Evolutionary conservation across 37 sponge, comb jelly and placozoan species (phyloP).

Genomic region (Axinella damicornis): DNA sequence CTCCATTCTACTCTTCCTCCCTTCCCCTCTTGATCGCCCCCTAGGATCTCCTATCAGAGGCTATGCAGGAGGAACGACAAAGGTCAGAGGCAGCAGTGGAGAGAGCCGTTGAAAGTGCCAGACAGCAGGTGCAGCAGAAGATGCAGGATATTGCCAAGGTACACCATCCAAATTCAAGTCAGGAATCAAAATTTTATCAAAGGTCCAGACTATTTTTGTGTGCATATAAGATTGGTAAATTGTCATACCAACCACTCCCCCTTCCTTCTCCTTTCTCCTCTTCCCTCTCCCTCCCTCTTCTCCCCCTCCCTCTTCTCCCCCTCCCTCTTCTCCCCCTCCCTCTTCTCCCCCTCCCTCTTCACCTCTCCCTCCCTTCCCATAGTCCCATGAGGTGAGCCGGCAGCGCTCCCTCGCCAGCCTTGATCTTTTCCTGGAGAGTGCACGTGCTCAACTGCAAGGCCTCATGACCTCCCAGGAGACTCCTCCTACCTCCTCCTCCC

Average conservation of each 20-base stretch:
- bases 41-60: conserved; percentile 62
- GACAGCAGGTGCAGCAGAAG: conserved; percentile 45
- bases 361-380: neutral
- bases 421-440: conserved; percentile 83
- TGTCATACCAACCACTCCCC: no score
- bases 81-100: conserved; percentile 64
- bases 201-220: no score
- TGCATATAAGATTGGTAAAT: no score
- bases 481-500: no score
- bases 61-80: conserved; percentile 70
- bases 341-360: neutral
- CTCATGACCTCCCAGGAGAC: conserved; percentile 39
- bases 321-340: conserved; percentile 41
- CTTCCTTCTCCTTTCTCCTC: neutral
- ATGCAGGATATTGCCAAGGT: conserved; percentile 78
- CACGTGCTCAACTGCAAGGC: conserved; percentile 67
- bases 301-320: conserved; percentile 77
- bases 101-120: conserved; percentile 64
- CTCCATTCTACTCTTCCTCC: no score
- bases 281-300: neutral
- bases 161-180: neutral
- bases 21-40: no score
- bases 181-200: no score
- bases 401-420: conserved; percentile 68
- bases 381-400: conserved; percentile 47